Evolutionary conservation across 1,140 invertebrate genomes (phyloP).

Genomic region (Neotoxoptera formosana): DNA sequence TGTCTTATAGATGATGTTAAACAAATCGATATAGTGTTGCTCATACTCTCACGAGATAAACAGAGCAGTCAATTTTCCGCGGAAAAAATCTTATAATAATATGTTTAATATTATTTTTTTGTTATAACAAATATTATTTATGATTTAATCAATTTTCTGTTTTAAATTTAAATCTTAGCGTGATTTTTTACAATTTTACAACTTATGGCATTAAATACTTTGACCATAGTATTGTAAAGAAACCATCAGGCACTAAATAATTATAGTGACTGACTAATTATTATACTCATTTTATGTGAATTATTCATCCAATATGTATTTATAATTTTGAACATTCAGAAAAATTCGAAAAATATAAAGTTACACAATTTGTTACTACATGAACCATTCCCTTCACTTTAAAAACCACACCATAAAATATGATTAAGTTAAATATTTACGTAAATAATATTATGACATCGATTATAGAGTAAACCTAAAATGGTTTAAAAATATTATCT

Average conservation of each 20-base stretch:
- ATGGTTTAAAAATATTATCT: background rate
- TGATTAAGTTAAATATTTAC: background rate
- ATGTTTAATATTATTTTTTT: background rate
- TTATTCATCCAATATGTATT: background rate
- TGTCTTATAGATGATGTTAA: conserved; percentile 58
- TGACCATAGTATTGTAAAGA: background rate
- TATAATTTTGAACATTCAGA: background rate
- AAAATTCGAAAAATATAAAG: background rate
- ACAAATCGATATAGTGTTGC: background rate
- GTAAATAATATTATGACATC: background rate
- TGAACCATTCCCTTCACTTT: background rate
- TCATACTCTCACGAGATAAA: background rate
- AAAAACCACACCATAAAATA: background rate
- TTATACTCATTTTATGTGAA: background rate
- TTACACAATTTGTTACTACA: background rate
- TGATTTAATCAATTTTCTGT: background rate
- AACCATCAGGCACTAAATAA: conserved; percentile 8
- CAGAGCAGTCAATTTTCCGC: background rate
- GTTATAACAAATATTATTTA: conserved; percentile 4
- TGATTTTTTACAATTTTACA: background rate
- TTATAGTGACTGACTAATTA: conserved; percentile 27
- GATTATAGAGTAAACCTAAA: background rate
- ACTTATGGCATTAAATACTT: background rate
- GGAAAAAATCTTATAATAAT: background rate
- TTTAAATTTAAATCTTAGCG: conserved; percentile 14